Evolutionary conservation across 2,888 invertebrate species (phyloP).

Genomic region (Busseola fusca): DNA sequence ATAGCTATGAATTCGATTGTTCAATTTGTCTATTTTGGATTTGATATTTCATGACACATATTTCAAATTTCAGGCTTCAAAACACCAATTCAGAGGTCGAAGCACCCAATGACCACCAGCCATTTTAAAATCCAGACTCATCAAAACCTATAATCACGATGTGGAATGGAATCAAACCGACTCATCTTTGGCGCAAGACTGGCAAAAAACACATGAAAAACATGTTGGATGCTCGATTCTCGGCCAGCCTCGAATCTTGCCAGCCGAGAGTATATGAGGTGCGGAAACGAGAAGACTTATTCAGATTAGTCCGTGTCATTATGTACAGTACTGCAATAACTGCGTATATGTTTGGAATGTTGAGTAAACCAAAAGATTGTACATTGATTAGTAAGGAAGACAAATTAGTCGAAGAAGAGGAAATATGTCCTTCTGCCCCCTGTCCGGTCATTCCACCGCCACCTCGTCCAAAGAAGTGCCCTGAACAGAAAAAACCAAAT

Average conservation of each 20-base stretch:
- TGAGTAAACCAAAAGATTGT: slow-evolving; percentile 49
- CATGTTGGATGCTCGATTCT: slow-evolving; percentile 58
- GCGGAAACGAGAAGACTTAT: slow-evolving; percentile 49
- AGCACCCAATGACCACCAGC: not conserved
- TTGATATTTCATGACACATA: not conserved
- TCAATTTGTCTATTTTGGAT: not conserved
- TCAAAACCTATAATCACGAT: slow-evolving; percentile 38
- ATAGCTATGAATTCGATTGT: not conserved
- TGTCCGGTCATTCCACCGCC: slow-evolving; percentile 30
- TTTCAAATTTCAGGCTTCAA: slow-evolving; percentile 34
- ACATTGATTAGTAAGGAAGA: not conserved
- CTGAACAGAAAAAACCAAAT: not conserved
- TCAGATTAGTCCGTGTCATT: slow-evolving; percentile 12
- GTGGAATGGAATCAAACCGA: slow-evolving; percentile 75
- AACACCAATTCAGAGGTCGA: not conserved
- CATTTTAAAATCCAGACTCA: not conserved
- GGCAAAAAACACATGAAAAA: slow-evolving; percentile 66
- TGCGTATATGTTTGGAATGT: slow-evolving; percentile 61
- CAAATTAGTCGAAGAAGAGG: fast-evolving
- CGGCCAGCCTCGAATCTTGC: slow-evolving; percentile 33
- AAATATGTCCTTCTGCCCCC: slow-evolving; percentile 4
- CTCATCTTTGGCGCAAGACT: slow-evolving; percentile 74
- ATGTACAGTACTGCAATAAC: slow-evolving; percentile 43
- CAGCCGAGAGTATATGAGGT: slow-evolving; percentile 36
- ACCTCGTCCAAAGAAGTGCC: slow-evolving; percentile 23